Evolutionary conservation across 2,113 vertebrate species (phyloP).

Genomic region (Brienomyrus brachyistius): DNA sequence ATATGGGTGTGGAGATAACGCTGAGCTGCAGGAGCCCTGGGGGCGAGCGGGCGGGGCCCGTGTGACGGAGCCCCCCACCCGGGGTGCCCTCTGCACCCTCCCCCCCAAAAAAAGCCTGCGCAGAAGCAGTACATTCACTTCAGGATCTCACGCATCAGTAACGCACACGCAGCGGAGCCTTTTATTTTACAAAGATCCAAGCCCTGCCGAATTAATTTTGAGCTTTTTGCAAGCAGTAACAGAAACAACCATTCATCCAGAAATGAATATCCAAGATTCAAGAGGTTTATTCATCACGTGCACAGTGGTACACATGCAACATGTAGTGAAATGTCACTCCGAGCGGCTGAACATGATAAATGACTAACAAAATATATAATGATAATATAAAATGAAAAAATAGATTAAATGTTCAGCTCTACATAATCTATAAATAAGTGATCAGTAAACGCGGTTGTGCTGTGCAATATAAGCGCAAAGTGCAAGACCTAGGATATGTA

Average conservation of each 20-base stretch:
- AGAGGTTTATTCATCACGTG: no score
- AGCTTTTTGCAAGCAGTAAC: background rate
- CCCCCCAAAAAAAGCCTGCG: background rate
- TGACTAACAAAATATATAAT: no score
- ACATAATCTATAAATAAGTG: no score
- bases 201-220: background rate
- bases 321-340: no score
- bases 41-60: background rate
- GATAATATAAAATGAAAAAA: no score
- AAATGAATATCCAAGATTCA: background rate
- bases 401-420: no score
- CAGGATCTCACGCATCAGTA: background rate
- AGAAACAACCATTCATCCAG: background rate
- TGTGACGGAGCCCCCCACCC: background rate
- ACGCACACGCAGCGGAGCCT: background rate
- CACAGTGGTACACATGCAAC: no score
- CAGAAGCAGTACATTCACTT: background rate
- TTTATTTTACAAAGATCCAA: background rate
- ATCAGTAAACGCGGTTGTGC: no score
- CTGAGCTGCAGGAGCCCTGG: background rate
- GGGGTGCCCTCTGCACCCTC: background rate
- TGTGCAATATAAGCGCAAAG: no score
- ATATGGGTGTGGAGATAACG: background rate
- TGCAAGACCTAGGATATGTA: no score
- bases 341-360: no score